Base-by-base conservation (phyloP, 2,888 invertebrate species). In the Halictus quadricinctus region DNA sequence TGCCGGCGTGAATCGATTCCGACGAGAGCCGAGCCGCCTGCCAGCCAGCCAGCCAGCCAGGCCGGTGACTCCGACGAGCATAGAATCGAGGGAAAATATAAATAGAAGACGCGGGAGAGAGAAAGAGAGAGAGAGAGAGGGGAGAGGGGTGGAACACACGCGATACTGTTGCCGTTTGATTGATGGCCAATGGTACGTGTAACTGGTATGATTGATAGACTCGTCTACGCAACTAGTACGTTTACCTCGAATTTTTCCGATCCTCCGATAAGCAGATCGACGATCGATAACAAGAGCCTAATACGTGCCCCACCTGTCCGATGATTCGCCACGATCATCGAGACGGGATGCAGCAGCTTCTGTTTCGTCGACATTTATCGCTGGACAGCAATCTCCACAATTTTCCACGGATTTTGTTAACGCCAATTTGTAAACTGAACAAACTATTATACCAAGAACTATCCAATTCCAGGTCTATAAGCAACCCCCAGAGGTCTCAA, bases 151-250 rank as follows among this genome's bases (percentile, higher is more conserved):
- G 73, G 58, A 79, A 79, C 72, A 76, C 76, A 54, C 54, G 70
- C 76, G 73, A 84, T 83, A 77, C 60, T 76, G 76, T 72, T 69
- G 50, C 50, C 21, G n/a, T 46, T 73, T 85, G 85, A 85, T 85
- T 73, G 80, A 85, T 84, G 73, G 79, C 73, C 60, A 72, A 48
- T 73, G 41, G 50, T 74, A 72, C 79, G 72, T 69, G 79, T 84
- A 85, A 84, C 84, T 36, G 76, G 58, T 69, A 80, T 85, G 84
- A 85, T 85, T 74, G 84, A 85, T 85, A 73, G 84, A 84, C 79
- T 73, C 66, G 76, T 85, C 76, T 70, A 76, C 58, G 76, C 84
- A 69, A 74, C 75, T 76, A 73, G 84, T 79, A 76, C 79, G 75
- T 73, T 85, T 83, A 72, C 72, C 72, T 70, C 83, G 77, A 86